phyloP scores from a whole-genome alignment of 2,888 invertebrate genomes.

The Ophioninae sp. region DNA sequence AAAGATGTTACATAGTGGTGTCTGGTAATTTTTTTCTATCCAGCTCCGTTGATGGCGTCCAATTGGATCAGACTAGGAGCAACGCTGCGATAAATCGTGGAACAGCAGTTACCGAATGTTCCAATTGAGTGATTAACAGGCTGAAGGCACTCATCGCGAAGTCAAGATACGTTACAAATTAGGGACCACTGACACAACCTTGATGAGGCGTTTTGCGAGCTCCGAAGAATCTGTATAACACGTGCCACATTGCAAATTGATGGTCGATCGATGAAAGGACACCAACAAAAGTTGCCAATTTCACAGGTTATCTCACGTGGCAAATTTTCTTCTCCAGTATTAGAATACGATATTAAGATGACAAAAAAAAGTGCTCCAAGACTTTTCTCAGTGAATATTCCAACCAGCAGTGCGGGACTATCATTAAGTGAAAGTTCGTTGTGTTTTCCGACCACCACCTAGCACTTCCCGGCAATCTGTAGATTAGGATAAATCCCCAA shows the following conservation, averaged over 20 bases:
- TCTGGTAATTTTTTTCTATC: not conserved
- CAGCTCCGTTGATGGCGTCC: too few relatives aligned
- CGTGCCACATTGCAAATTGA: not conserved
- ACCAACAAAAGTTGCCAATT: not conserved
- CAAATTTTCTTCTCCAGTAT: not conserved
- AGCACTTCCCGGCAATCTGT: not conserved
- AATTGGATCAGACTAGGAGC: not conserved
- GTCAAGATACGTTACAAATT: not conserved
- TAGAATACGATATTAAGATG: not conserved
- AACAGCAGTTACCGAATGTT: not conserved
- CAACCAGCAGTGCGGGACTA: not conserved
- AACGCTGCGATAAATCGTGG: not conserved
- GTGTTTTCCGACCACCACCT: not conserved
- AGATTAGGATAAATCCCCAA: not conserved
- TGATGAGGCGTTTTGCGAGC: not conserved
- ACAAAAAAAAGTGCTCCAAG: not conserved
- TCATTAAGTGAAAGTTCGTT: not conserved
- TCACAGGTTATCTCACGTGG: not conserved
- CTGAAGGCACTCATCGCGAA: not conserved
- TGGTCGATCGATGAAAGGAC: not conserved
- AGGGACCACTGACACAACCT: not conserved
- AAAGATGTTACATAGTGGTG: not conserved
- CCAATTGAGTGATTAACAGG: not conserved
- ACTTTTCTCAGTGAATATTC: not conserved
- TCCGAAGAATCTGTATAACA: not conserved